Conservation (phyloP, 2,888 invertebrate genomes). For the Tenthredo amoena region DNA sequence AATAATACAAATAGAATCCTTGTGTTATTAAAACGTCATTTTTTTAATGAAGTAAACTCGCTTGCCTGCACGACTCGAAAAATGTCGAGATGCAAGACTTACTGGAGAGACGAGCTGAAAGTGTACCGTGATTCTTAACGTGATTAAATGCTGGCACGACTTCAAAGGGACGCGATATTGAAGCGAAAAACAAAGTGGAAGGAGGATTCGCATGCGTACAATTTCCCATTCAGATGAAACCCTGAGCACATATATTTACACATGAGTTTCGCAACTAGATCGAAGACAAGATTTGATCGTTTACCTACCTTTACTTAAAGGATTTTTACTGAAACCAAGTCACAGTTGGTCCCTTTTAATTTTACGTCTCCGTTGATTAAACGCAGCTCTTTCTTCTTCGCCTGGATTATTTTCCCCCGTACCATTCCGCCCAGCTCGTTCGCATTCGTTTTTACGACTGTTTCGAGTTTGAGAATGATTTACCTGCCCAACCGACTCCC, state of each 20-base stretch:
- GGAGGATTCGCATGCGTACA: not conserved
- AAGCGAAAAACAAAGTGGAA: not conserved
- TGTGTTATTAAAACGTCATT: not conserved
- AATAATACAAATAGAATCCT: not conserved
- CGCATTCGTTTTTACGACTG: constrained; percentile 54
- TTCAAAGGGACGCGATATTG: constrained; percentile 26
- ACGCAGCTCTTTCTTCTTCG: constrained; percentile 50
- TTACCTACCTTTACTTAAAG: not conserved
- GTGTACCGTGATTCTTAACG: constrained; percentile 11
- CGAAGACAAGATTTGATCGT: not conserved
- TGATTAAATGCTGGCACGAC: constrained; percentile 30
- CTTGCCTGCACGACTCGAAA: not conserved
- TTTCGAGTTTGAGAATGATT: constrained; percentile 54
- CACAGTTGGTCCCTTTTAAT: constrained; percentile 56
- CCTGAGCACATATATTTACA: not conserved
- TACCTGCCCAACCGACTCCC: not conserved
- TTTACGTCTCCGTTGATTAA: constrained; percentile 62
- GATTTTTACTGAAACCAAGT: not conserved
- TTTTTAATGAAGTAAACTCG: not conserved
- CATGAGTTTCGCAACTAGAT: not conserved
- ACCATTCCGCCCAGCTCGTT: constrained; percentile 41
- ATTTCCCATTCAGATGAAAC: not conserved
- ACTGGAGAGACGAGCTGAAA: not conserved
- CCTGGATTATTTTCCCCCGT: not conserved
- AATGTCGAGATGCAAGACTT: not conserved